A percentile compares a stretch with the other conserved stretches of the same genome.
Evolutionary conservation across 2,113 vertebrate genomes (phyloP).

Genomic region (Crotalus horridus): DNA sequence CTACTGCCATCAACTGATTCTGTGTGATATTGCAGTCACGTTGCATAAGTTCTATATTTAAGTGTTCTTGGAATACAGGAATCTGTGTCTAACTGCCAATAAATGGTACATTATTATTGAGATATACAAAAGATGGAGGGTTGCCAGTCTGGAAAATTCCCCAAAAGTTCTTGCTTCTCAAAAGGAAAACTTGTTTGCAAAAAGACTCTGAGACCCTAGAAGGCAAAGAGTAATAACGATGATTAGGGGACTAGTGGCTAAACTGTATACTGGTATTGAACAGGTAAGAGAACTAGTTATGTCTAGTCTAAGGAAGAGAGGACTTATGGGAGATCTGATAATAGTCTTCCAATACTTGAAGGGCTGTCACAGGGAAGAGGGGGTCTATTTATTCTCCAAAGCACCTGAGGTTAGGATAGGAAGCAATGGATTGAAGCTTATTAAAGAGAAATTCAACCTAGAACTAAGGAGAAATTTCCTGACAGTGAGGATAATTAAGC

Average conservation of each 20-base stretch:
- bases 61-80: neutral
- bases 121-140: neutral
- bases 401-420: neutral
- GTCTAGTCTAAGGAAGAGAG: neutral
- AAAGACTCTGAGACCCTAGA: neutral
- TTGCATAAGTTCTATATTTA: neutral
- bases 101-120: neutral
- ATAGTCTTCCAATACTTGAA: neutral
- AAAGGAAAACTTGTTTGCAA: neutral
- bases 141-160: neutral
- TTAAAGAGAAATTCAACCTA: neutral
- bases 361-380: neutral
- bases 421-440: neutral
- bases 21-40: constrained; percentile 9
- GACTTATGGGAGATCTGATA: neutral
- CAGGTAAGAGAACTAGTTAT: neutral
- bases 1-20: constrained; percentile 65
- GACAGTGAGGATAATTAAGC: too few relatives aligned
- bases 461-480: too few relatives aligned
- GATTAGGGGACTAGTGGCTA: neutral
- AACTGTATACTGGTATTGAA: neutral
- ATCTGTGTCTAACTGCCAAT: neutral
- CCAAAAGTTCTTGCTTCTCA: neutral
- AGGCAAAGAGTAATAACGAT: neutral
- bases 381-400: neutral